These are phyloP conservation scores for Suncus etruscus DNA, from an alignment of 2,113 vertebrate genomes.

Conservation along the genomic window DNA sequence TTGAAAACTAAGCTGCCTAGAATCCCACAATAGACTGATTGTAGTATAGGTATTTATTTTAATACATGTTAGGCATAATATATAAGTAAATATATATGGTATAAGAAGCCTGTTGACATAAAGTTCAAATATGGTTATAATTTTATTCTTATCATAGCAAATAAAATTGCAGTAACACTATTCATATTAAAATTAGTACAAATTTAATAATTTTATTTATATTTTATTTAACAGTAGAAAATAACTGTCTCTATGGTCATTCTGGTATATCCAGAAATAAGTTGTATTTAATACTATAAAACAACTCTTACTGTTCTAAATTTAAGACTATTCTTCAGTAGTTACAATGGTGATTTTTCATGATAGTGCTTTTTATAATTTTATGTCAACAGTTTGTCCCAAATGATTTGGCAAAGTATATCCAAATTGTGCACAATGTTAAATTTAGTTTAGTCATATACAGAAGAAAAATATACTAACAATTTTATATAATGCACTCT, in stretches of 20 bases:
- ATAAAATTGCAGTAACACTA: conserved; percentile 17
- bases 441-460: conserved; percentile 24
- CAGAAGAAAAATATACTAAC: not conserved
- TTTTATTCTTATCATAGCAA: not conserved
- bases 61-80: not conserved
- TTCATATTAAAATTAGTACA: not conserved
- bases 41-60: not conserved
- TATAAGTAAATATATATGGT: not conserved
- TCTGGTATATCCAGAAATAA: not conserved
- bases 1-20: not conserved
- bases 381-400: not conserved
- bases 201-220: not conserved
- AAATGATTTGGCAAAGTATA: not conserved
- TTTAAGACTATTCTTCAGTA: not conserved
- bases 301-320: not conserved
- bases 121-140: not conserved
- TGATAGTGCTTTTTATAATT: not conserved
- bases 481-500: conserved; percentile 26
- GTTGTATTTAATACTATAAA: not conserved
- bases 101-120: too few species aligned
- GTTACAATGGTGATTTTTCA: conserved; percentile 10
- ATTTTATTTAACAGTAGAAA: not conserved
- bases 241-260: not conserved
- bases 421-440: not conserved
- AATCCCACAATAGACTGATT: not conserved